Evolutionary conservation across 2,113 vertebrate genomes (phyloP).

Genomic region (Macquaria australasica): DNA sequence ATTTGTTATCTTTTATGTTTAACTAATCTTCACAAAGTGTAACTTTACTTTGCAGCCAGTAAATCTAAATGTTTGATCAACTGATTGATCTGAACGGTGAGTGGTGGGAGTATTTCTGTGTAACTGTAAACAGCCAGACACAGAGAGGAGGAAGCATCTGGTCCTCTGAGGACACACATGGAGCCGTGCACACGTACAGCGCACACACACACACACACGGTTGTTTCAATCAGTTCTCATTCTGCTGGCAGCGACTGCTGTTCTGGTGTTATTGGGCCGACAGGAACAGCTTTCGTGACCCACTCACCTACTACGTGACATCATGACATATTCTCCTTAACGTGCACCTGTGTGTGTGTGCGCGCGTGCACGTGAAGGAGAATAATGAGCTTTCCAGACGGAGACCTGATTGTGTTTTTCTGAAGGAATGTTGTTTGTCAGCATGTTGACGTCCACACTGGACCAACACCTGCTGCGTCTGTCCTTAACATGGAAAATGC

Average conservation of each 20-base stretch:
- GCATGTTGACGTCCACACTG: conserved; percentile 30
- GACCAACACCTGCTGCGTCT: conserved; percentile 38
- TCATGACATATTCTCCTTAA: not conserved
- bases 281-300: conserved; percentile 25
- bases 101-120: not conserved
- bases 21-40: no score
- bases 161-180: conserved; percentile 33
- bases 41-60: no score
- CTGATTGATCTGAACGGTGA: no score
- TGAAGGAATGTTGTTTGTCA: conserved; percentile 48
- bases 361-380: not conserved
- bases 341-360: fast-evolving
- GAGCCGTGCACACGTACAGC: no score
- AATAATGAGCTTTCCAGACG: conserved; percentile 56
- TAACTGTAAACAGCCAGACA: conserved; percentile 26
- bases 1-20: no score
- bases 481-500: not conserved
- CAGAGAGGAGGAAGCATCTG: conserved; percentile 79
- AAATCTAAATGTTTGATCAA: no score
- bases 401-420: conserved; percentile 62
- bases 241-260: conserved; percentile 10
- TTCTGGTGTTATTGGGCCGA: conserved; percentile 8
- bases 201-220: conserved; percentile 22
- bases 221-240: not conserved
- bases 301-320: conserved; percentile 13